A percentile compares a stretch with the other conserved stretches of the same genome.
These are phyloP conservation scores for Cichlasoma orientale DNA, from an alignment of 2,797 vertebrate genomes.

Conservation along the genomic window DNA sequence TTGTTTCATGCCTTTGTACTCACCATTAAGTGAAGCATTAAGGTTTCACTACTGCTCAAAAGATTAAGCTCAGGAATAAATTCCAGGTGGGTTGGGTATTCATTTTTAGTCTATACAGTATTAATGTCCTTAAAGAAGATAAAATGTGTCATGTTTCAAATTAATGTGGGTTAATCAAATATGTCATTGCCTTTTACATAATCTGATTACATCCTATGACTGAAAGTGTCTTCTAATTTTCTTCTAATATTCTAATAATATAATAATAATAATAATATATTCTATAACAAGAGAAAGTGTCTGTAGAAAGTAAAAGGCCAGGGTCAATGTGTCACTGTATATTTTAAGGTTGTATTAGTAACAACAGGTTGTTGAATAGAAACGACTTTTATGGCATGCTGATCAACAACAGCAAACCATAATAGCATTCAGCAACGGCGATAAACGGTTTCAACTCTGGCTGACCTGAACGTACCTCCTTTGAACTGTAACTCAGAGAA, in stretches of 20 bases:
- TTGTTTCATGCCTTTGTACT: background rate
- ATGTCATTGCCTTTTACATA: background rate
- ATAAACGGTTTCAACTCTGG: constrained; percentile 1
- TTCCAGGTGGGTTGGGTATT: background rate
- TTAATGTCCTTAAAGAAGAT: background rate
- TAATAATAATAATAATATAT: too few species aligned
- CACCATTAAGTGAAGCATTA: background rate
- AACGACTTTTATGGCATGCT: background rate
- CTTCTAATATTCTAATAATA: background rate
- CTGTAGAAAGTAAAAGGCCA: constrained; percentile 3
- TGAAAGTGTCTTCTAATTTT: too few species aligned
- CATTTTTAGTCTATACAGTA: background rate
- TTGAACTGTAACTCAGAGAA: constrained; percentile 3
- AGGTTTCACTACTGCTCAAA: background rate
- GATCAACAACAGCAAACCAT: background rate
- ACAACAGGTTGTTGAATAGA: background rate
- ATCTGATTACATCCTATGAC: background rate
- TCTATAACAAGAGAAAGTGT: background rate
- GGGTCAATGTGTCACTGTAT: background rate
- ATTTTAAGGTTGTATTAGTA: background rate
- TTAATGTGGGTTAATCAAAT: background rate
- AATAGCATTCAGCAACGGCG: background rate
- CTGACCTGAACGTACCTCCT: constrained; percentile 7
- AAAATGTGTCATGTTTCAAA: background rate
- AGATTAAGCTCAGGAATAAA: background rate